Percentiles rank a stretch among this genome's conserved stretches.
Evolutionary conservation across 2,888 invertebrate species (phyloP).

Genomic region (Seladonia tumulorum): DNA sequence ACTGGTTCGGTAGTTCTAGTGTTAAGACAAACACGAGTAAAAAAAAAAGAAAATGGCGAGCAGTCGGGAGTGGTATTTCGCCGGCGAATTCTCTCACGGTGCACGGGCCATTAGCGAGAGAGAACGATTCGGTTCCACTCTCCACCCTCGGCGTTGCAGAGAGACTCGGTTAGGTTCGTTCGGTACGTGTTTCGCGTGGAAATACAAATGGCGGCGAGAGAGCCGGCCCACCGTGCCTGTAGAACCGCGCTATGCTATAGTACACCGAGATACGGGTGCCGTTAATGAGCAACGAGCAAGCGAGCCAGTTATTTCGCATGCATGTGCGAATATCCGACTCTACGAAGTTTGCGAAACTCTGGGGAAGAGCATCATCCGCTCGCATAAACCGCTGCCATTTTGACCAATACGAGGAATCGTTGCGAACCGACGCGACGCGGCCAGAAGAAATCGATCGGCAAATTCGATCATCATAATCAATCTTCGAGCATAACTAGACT

Average conservation of each 20-base stretch:
- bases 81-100: conserved; percentile 9
- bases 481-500: too few species aligned
- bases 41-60: neutral
- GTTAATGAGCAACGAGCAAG: conserved; percentile 50
- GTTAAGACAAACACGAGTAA: too few species aligned
- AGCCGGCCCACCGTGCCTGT: conserved; percentile 11
- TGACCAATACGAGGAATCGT: neutral
- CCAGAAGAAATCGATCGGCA: neutral
- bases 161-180: neutral
- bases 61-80: neutral
- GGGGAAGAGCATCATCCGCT: neutral
- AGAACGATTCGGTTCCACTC: conserved; percentile 7
- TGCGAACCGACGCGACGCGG: neutral
- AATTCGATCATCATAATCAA: neutral
- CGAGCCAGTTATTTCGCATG: conserved; percentile 38
- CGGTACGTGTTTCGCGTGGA: neutral
- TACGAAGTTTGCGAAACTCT: conserved; percentile 19
- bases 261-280: conserved; percentile 22
- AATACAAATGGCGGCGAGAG: conserved; percentile 24
- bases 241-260: neutral
- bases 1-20: too few species aligned
- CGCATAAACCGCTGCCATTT: neutral
- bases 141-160: neutral
- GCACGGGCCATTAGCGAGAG: conserved; percentile 12
- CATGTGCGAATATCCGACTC: conserved; percentile 29